Evolutionary conservation across 1,140 invertebrate genomes (phyloP), one percentile per base, ranked within the genome.

Genomic region (Pachyrhynchus sulphureomaculatus): DNA sequence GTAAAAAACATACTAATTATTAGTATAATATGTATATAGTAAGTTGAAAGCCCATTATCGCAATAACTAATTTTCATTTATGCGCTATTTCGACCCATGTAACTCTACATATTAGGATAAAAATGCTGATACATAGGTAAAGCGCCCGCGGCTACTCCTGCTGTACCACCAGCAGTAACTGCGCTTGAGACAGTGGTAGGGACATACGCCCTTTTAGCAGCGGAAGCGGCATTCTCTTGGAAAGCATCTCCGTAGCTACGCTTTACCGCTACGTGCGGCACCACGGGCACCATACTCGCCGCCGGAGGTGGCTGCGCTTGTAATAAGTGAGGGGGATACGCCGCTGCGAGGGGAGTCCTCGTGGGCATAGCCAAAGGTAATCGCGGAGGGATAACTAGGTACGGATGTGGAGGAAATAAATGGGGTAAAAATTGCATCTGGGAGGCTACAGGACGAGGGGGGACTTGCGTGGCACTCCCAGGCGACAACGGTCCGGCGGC

Each of bases 41-140:
- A n/a, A n/a, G n/a, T n/a, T n/a, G n/a, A n/a, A n/a, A n/a, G n/a
- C n/a, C n/a, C n/a, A n/a, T n/a, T n/a, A n/a, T n/a, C n/a, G n/a
- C n/a, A n/a, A n/a, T n/a, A n/a, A n/a, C n/a, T n/a, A n/a, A n/a
- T n/a, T n/a, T n/a, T n/a, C n/a, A n/a, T n/a, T n/a, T n/a, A n/a
- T n/a, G n/a, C n/a, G n/a, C n/a, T 8, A 26, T 8, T 26, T 8
- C 8, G 24, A 26, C 23, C 9, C 3, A 1, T 41, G 37, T 21
- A 3, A 41, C 70, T 45, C 80, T 80, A 81, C 76, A 83, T 60
- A 73, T 77, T 64, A 68, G 74, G 71, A 79, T 82, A 65, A 77
- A 63, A 84, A 52, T 23, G 79, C 49, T 68, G 82, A 75, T 77
- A 88, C n/a, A 77, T 79, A 52, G 75, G 77, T 66, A 53, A 69